A percentile compares a stretch with the other conserved stretches of the same genome.
These are phyloP conservation scores for Protobothrops mucrosquamatus DNA, from an alignment of 2,113 vertebrate species.

Conservation along the genomic window DNA sequence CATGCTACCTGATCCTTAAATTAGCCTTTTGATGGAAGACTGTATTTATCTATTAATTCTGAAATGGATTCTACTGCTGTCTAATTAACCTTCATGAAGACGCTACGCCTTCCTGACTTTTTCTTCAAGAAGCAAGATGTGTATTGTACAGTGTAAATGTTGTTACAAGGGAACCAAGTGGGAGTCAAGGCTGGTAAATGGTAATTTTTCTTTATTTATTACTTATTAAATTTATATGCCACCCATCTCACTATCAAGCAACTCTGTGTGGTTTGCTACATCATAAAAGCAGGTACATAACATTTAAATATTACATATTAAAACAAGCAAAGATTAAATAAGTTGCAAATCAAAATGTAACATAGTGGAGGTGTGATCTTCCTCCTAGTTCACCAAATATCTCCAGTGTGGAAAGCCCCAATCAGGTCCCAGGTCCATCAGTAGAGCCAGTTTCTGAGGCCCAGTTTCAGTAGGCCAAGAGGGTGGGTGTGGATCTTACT, in stretches of 20 bases:
- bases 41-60: not conserved
- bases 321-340: not conserved
- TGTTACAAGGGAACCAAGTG: not conserved
- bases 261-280: not conserved
- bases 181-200: not conserved
- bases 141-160: not conserved
- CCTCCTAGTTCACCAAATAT: not conserved
- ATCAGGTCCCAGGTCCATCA: not conserved
- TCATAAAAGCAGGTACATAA: not conserved
- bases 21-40: not conserved
- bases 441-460: not conserved
- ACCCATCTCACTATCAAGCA: not conserved
- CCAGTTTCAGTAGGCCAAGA: not conserved
- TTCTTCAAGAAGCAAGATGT: not conserved
- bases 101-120: not conserved
- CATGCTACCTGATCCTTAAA: not conserved
- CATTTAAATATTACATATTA: not conserved
- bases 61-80: not conserved
- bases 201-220: not conserved
- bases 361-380: not conserved
- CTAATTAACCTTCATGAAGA: not conserved
- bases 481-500: not conserved
- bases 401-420: not conserved
- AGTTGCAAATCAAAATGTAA: not conserved
- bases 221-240: not conserved